Conservation (phyloP, 2,888 invertebrate species). For the Tenodera sinensis region DNA sequence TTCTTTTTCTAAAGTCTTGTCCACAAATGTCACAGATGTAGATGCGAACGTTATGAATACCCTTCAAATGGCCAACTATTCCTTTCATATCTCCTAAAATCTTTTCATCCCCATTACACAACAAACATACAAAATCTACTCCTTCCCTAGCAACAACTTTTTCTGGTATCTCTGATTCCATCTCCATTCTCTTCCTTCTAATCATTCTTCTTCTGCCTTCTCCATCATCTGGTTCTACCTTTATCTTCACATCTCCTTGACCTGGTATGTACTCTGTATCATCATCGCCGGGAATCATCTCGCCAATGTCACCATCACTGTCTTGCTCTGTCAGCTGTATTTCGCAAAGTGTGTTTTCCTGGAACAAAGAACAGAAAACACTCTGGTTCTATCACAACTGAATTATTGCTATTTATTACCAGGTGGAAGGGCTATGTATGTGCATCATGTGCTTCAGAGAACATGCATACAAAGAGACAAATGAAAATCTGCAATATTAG, state of each 20-base stretch:
- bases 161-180: slow-evolving; percentile 39
- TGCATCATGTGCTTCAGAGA: too few relatives aligned
- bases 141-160: slow-evolving; percentile 34
- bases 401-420: too few relatives aligned
- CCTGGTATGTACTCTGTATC: slow-evolving; percentile 21
- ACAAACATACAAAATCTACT: slow-evolving; percentile 36
- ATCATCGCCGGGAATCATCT: slow-evolving; percentile 38
- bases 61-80: slow-evolving; percentile 60
- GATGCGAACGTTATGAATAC: slow-evolving; percentile 57
- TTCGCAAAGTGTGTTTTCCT: slow-evolving; percentile 24
- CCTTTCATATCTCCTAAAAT: slow-evolving; percentile 53
- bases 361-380: not conserved
- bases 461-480: too few relatives aligned
- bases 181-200: slow-evolving; percentile 30
- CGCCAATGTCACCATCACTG: slow-evolving; percentile 26
- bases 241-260: slow-evolving; percentile 23
- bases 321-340: slow-evolving; percentile 25
- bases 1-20: slow-evolving; percentile 58
- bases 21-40: slow-evolving; percentile 72
- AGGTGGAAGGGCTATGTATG: too few relatives aligned
- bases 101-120: slow-evolving; percentile 48
- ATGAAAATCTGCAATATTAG: too few relatives aligned
- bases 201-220: slow-evolving; percentile 29
- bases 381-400: too few relatives aligned
- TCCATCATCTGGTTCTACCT: slow-evolving; percentile 41